Evolutionary conservation across 2,888 invertebrate species (phyloP).

Genomic region (Trileptium ribeirensis): DNA sequence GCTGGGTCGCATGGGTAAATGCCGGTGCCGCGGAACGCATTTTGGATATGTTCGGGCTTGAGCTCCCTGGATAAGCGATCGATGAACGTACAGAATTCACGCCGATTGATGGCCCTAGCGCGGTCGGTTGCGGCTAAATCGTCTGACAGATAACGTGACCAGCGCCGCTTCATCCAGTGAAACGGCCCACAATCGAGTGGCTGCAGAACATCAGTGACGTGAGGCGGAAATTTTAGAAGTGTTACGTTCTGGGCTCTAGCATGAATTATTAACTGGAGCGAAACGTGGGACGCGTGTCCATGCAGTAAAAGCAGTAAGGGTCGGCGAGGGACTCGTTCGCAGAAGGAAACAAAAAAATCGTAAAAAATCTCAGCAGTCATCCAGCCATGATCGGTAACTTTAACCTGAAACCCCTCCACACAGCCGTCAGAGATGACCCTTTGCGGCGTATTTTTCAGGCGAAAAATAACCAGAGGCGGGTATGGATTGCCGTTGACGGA

Average conservation of each 20-base stretch:
- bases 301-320: constrained; percentile 13
- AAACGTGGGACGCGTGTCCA: constrained; percentile 8
- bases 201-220: constrained; percentile 5
- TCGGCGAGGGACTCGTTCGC: not conserved
- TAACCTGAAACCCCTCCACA: not conserved
- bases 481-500: not conserved
- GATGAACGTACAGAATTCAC: constrained; percentile 1
- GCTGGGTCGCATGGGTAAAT: not conserved
- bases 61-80: not conserved
- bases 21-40: not conserved
- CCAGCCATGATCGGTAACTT: constrained; percentile 9
- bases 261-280: not conserved
- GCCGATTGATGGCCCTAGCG: not conserved
- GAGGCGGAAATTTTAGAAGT: not conserved
- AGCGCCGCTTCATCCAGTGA: not conserved
- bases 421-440: not conserved
- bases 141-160: not conserved
- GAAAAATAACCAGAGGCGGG: not conserved
- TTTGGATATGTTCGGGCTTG: not conserved
- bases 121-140: not conserved
- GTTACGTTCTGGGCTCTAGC: not conserved
- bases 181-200: constrained; percentile 7
- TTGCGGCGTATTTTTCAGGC: not conserved
- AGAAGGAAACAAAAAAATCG: not conserved
- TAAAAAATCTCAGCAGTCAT: constrained; percentile 4